Base-by-base conservation (phyloP, 2,888 invertebrate genomes). In the Eurytoma adleriae region DNA sequence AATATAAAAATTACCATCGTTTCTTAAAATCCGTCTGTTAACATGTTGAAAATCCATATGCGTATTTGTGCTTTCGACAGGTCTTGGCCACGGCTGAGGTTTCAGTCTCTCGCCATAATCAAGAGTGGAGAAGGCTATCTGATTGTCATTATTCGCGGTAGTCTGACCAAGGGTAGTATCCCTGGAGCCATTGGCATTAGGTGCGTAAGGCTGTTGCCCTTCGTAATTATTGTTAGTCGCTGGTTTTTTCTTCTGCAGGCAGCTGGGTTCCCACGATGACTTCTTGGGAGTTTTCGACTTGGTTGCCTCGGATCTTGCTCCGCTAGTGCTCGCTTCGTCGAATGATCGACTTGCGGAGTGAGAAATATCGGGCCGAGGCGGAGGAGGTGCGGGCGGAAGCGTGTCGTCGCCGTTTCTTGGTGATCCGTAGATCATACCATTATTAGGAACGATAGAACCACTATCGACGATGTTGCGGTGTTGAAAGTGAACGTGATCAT, bases 401-500 rank as follows among this genome's bases (percentile, higher is more conserved):
- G 18, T 20, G 16, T 89, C 87, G 12, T 88, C 86, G 12, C 84
- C 85, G 72, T 84, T 86, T 79, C 84, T 86, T 16, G 85, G 85
- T 68, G 85, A 86, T 20, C 85, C 85, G 76, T 87, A 85, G 48
- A 87, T 84, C 79, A 86, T 83, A 5, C 88, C 87, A 30, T 88
- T 88, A 71, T 82, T 87, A 7, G 83, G 71, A 2, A 82, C 72
- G 14, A 82, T 66, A 2, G 79, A 62, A 30, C 64, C 72, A 40
- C 64, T 73, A 13, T 85, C 84, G 13, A 84, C 83, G 56, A 84
- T 86, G 30, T 88, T 87, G 27, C 85, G 85, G 61, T 89, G 87
- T 2, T 87, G 86, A 3, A 88, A 73, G 74, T 88, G 88, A 54
- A 88, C 85, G 30, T 89, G 89, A 85, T 89, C 90, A 71, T 84